These are phyloP conservation scores for Cervus canadensis DNA, from an alignment of 2,113 vertebrate species.

Conservation along the genomic window DNA sequence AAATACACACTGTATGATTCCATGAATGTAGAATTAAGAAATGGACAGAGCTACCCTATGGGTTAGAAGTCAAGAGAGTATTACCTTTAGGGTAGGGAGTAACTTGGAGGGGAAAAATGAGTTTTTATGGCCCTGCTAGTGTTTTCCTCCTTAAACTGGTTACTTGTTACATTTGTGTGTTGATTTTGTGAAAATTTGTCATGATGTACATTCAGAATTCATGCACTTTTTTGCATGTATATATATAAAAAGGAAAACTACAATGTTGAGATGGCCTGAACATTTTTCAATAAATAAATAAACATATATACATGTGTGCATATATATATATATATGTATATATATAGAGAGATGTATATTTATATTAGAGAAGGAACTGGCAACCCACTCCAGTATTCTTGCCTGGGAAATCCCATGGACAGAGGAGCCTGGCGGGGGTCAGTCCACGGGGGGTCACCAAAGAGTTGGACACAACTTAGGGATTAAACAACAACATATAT, in stretches of 20 bases:
- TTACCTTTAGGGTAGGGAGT: not conserved
- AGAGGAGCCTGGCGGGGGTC: not conserved
- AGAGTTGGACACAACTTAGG: not conserved
- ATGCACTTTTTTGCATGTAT: not conserved
- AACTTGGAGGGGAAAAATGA: not conserved
- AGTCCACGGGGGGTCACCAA: not conserved
- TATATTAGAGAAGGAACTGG: not conserved
- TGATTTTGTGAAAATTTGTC: not conserved
- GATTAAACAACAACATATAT: not conserved
- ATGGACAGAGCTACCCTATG: not conserved
- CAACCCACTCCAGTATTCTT: not conserved
- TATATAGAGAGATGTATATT: not conserved
- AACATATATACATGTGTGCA: not conserved
- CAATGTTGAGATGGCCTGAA: not conserved
- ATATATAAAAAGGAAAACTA: not conserved
- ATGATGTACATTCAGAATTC: not conserved
- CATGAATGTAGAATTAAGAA: not conserved
- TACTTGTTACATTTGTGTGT: not conserved
- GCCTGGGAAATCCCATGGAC: not conserved
- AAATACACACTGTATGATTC: not conserved
- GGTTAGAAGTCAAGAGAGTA: not conserved
- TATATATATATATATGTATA: not conserved
- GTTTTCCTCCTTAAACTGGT: not conserved
- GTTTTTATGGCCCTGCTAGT: too few species aligned
- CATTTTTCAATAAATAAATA: constrained; percentile 7